A percentile compares a stretch with the other conserved stretches of the same genome.
phyloP scores from a whole-genome alignment of 2,797 vertebrate species.

The Pogonophryne albipinna region DNA sequence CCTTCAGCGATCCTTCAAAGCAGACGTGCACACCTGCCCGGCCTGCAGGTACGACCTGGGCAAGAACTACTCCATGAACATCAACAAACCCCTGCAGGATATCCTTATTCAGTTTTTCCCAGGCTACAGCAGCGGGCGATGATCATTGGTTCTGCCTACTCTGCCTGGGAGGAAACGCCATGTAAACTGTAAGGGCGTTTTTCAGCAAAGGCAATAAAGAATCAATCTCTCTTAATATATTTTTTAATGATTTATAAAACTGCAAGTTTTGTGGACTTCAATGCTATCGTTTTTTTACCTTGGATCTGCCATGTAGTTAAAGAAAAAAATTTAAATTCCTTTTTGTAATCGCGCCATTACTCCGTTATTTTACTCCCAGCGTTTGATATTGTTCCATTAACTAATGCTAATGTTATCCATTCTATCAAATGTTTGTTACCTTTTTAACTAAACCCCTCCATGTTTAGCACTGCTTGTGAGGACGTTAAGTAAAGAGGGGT shows the following conservation, averaged over 20 bases:
- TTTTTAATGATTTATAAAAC: conserved; percentile 79
- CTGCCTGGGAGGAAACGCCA: conserved; percentile 46
- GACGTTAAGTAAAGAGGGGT: conserved; percentile 16
- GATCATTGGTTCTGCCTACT: conserved; percentile 75
- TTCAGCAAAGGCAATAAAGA: conserved; percentile 80
- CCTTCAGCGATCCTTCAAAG: conserved; percentile 95
- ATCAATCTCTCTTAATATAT: conserved; percentile 86
- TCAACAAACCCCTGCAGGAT: conserved; percentile 92
- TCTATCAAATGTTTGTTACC: conserved; percentile 42
- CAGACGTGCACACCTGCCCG: conserved; percentile 95
- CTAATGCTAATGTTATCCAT: conserved; percentile 51
- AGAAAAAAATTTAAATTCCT: conserved; percentile 55
- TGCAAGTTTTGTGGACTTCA: conserved; percentile 71
- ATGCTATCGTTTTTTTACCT: conserved; percentile 54
- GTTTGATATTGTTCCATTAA: conserved; percentile 56
- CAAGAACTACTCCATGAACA: conserved; percentile 88
- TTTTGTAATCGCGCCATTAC: conserved; percentile 49
- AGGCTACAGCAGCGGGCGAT: conserved; percentile 95
- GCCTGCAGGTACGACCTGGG: conserved; percentile 95
- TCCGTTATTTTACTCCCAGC: conserved; percentile 45
- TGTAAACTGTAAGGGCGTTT: conserved; percentile 78
- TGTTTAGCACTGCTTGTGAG: conserved; percentile 46
- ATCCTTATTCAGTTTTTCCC: conserved; percentile 95
- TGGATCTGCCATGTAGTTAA: conserved; percentile 61
- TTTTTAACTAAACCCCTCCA: conserved; percentile 43